phyloP scores from a whole-genome alignment of 2,113 vertebrate species.

The Pitta sordida region DNA sequence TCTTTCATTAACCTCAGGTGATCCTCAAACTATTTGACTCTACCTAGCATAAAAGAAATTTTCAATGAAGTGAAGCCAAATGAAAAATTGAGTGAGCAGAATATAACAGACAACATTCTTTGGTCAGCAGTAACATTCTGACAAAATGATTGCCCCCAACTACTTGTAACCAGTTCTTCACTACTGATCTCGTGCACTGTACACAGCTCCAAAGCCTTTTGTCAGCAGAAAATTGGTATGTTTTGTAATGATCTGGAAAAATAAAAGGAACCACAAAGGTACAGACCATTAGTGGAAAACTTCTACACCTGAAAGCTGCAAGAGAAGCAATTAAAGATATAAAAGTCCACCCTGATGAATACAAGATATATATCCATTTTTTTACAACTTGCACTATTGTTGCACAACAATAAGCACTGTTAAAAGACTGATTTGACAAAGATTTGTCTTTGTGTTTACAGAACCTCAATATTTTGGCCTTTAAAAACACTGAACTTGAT shows the following conservation, averaged over 20 bases:
- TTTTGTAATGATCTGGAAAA: neutral
- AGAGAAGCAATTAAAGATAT: neutral
- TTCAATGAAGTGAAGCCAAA: neutral
- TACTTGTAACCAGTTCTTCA: neutral
- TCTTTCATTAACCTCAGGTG: neutral
- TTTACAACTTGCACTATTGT: neutral
- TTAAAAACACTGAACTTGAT: neutral
- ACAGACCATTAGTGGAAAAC: neutral
- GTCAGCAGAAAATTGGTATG: neutral
- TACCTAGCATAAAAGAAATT: neutral
- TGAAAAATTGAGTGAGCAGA: neutral
- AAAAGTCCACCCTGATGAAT: neutral
- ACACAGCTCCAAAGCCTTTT: neutral
- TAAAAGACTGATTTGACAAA: neutral
- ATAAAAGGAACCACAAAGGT: neutral
- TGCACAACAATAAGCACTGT: neutral
- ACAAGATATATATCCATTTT: neutral
- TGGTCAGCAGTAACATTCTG: neutral
- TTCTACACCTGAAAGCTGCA: neutral
- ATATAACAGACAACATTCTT: neutral
- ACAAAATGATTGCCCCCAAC: neutral
- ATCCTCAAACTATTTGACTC: neutral
- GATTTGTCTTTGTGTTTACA: accelerated
- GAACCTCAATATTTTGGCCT: neutral
- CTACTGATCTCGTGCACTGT: neutral